Evolutionary conservation across 2,113 vertebrate species (phyloP).

Genomic region (Kobus ellipsiprymnus): DNA sequence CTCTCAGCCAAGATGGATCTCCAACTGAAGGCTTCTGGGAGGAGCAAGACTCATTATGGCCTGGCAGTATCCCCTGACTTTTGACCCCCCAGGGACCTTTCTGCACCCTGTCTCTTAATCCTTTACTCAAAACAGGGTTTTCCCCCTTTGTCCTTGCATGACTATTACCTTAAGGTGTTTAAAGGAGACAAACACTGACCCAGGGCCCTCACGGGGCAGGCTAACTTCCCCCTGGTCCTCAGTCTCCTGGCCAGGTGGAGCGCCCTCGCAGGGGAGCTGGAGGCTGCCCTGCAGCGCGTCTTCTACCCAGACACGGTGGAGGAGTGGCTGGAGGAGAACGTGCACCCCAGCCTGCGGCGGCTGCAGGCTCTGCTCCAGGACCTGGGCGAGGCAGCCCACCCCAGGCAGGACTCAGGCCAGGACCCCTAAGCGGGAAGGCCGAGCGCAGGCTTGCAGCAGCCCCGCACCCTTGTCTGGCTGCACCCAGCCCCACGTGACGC

Average conservation of each 20-base stretch:
- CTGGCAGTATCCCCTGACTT: not conserved
- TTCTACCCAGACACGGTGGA: slow-evolving; percentile 84
- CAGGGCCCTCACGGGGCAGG: not conserved
- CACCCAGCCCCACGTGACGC: rapidly evolving
- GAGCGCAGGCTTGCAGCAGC: not conserved
- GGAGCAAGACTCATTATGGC: not conserved
- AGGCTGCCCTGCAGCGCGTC: slow-evolving; percentile 82
- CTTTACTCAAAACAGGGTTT: not conserved
- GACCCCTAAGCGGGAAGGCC: not conserved
- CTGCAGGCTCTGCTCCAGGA: slow-evolving; percentile 85
- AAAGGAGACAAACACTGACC: not conserved
- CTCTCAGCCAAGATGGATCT: not conserved
- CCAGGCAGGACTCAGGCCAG: rapidly evolving
- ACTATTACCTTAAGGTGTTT: not conserved
- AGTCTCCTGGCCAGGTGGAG: slow-evolving; percentile 86
- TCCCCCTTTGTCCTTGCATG: not conserved
- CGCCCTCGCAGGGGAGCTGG: slow-evolving; percentile 79
- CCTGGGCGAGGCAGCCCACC: slow-evolving; percentile 61
- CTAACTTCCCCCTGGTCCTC: not conserved
- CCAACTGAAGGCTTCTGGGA: not conserved
- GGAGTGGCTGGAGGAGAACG: slow-evolving; percentile 95
- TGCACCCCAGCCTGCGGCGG: slow-evolving; percentile 80
- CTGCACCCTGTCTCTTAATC: not conserved
- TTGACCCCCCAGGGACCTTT: not conserved
- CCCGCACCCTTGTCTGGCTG: not conserved